Evolutionary conservation across 2,797 vertebrate species (phyloP).

Genomic region (Huso huso): DNA sequence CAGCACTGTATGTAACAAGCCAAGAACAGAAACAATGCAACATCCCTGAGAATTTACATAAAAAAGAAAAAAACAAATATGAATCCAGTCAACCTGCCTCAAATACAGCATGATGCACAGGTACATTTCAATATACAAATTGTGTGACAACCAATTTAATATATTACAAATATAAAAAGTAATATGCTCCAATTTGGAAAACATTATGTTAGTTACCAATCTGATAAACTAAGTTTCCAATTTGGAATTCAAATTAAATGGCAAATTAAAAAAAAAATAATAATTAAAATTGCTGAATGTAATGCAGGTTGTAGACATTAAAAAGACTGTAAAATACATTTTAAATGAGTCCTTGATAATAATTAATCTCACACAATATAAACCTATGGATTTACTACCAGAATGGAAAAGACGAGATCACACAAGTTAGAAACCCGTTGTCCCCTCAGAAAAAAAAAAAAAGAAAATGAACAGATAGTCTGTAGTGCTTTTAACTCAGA

Average conservation of each 20-base stretch:
- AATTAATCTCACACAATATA: slow-evolving; percentile 12
- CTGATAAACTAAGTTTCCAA: slow-evolving; percentile 98
- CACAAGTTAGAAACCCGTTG: slow-evolving; percentile 14
- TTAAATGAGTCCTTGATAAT: slow-evolving; percentile 22
- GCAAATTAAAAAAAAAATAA: slow-evolving; percentile 39
- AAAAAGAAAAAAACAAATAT: slow-evolving; percentile 19
- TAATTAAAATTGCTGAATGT: slow-evolving; percentile 23
- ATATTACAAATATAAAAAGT: slow-evolving; percentile 44
- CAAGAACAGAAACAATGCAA: slow-evolving; percentile 23
- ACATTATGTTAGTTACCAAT: slow-evolving; percentile 86
- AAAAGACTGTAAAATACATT: slow-evolving; percentile 10
- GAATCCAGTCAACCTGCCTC: slow-evolving; percentile 27
- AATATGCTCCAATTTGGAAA: slow-evolving; percentile 77
- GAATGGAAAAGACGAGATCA: slow-evolving; percentile 19
- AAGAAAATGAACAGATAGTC: too few species aligned
- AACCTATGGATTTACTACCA: neutral
- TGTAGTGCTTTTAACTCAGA: neutral
- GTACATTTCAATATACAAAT: slow-evolving; percentile 31
- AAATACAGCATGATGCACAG: slow-evolving; percentile 39
- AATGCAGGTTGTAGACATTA: slow-evolving; percentile 34
- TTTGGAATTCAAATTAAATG: slow-evolving; percentile 86
- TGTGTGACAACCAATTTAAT: slow-evolving; percentile 25
- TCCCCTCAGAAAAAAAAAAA: too few species aligned
- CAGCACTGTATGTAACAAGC: slow-evolving; percentile 19
- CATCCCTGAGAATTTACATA: slow-evolving; percentile 54